Conservation (phyloP, 2,113 vertebrate species). For the Forbesichthys papilliferus region DNA sequence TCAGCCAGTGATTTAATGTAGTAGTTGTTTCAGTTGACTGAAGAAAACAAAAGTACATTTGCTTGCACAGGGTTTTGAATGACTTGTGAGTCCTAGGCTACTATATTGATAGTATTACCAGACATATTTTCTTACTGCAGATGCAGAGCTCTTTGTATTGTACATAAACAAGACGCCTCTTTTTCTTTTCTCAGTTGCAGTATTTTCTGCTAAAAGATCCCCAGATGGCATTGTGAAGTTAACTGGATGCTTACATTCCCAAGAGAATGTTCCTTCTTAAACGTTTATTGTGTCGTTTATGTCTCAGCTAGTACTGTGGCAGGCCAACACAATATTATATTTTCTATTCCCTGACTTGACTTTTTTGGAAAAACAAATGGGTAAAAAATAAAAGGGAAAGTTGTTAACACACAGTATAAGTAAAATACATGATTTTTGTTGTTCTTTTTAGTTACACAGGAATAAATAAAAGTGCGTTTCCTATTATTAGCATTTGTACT, state of each 20-base stretch:
- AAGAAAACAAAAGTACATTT: conserved; percentile 1
- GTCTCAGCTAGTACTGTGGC: conserved; percentile 47
- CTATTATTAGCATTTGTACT: conserved; percentile 43
- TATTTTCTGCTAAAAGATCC: not conserved
- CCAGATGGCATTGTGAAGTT: conserved; percentile 5
- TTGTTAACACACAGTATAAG: conserved; percentile 6
- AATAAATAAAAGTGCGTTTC: conserved; percentile 63
- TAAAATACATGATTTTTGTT: conserved; percentile 38
- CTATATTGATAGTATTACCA: conserved; percentile 17
- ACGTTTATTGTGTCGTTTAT: conserved; percentile 53
- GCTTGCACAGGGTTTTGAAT: not conserved
- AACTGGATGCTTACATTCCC: conserved; percentile 45
- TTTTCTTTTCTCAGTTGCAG: not conserved
- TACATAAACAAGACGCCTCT: not conserved
- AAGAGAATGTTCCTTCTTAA: conserved; percentile 54
- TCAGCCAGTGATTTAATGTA: conserved; percentile 7
- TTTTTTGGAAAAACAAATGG: conserved; percentile 16
- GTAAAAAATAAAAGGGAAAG: conserved; percentile 3
- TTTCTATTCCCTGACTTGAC: conserved; percentile 61
- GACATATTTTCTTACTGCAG: conserved; percentile 63
- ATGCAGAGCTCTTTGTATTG: conserved; percentile 37
- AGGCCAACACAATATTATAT: conserved; percentile 45
- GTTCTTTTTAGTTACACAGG: conserved; percentile 56
- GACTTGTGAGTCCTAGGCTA: not conserved
- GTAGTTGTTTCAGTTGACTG: not conserved